Conservation (phyloP, 2,888 invertebrate species). For the Tenthredo notha region DNA sequence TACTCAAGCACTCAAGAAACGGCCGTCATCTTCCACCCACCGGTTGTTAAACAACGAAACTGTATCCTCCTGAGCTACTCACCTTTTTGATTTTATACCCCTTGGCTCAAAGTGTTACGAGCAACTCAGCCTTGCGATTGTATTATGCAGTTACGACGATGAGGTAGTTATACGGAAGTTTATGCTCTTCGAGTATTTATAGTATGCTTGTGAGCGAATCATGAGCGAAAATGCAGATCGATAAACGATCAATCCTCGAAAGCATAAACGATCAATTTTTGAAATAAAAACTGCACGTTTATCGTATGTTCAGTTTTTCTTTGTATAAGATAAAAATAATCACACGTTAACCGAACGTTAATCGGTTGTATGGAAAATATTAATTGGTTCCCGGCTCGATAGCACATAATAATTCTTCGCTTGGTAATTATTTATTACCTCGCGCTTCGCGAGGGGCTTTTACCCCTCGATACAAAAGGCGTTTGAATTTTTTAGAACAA, state of each 20-base stretch:
- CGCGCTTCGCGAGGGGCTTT: not conserved
- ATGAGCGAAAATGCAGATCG: not conserved
- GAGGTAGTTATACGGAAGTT: conserved; percentile 10
- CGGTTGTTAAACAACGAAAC: not conserved
- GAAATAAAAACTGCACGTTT: not conserved
- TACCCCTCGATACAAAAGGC: conserved; percentile 30
- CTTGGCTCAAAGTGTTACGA: conserved; percentile 23
- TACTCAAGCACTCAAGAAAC: not conserved
- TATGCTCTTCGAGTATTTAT: not conserved
- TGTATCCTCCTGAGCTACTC: conserved; percentile 1
- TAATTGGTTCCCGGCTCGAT: conserved; percentile 20
- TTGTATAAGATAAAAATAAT: not conserved
- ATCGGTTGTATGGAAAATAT: conserved; percentile 10
- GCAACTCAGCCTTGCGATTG: conserved; percentile 1
- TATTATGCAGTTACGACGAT: conserved; percentile 28
- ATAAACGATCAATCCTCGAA: not conserved
- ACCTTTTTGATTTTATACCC: conserved; percentile 36
- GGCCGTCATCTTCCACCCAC: not conserved
- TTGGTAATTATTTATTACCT: conserved; percentile 22
- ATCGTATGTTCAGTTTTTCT: not conserved
- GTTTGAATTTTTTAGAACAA: conserved; percentile 38
- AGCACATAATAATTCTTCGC: conserved; percentile 21
- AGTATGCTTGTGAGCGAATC: not conserved
- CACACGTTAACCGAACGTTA: not conserved
- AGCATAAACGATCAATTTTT: not conserved